phyloP scores from a whole-genome alignment of 2,113 vertebrate genomes.

The Scomber scombrus region DNA sequence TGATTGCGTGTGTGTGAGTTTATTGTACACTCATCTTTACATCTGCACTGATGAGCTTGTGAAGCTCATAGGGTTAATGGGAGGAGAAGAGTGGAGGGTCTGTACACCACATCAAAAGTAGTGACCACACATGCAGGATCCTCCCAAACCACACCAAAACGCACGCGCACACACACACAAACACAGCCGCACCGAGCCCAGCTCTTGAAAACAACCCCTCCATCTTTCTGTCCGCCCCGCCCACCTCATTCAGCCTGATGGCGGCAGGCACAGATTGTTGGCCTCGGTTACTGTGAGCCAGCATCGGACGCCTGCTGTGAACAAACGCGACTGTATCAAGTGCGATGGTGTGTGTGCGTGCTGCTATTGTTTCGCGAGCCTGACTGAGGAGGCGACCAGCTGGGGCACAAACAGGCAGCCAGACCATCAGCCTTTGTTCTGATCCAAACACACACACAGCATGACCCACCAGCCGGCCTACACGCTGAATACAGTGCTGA shows the following conservation, averaged over 20 bases:
- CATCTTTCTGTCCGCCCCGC: constrained; percentile 65
- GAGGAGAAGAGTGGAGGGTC: constrained; percentile 35
- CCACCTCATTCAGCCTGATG: constrained; percentile 56
- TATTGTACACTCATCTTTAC: background rate
- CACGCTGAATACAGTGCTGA: constrained; percentile 1
- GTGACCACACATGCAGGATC: constrained; percentile 61
- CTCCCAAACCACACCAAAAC: constrained; percentile 66
- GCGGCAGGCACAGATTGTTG: constrained; percentile 63
- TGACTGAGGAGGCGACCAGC: constrained; percentile 72
- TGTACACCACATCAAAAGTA: constrained; percentile 1
- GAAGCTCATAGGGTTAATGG: constrained; percentile 1
- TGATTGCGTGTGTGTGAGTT: constrained; percentile 1
- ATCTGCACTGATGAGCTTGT: constrained; percentile 23
- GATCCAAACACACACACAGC: constrained; percentile 46
- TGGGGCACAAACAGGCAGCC: constrained; percentile 71
- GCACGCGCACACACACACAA: constrained; percentile 27
- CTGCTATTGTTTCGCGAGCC: constrained; percentile 70
- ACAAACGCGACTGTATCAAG: constrained; percentile 49
- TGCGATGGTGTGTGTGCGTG: constrained; percentile 25
- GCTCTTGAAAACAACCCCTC: constrained; percentile 42
- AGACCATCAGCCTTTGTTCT: constrained; percentile 70
- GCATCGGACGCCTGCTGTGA: constrained; percentile 58
- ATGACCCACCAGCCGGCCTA: constrained; percentile 6
- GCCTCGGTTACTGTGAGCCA: constrained; percentile 46
- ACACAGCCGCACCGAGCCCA: background rate